Percentiles rank a stretch among this genome's conserved stretches.
These are phyloP conservation scores for Dreissena polymorpha DNA, from an alignment of 1,140 invertebrate genomes.

Conservation along the genomic window DNA sequence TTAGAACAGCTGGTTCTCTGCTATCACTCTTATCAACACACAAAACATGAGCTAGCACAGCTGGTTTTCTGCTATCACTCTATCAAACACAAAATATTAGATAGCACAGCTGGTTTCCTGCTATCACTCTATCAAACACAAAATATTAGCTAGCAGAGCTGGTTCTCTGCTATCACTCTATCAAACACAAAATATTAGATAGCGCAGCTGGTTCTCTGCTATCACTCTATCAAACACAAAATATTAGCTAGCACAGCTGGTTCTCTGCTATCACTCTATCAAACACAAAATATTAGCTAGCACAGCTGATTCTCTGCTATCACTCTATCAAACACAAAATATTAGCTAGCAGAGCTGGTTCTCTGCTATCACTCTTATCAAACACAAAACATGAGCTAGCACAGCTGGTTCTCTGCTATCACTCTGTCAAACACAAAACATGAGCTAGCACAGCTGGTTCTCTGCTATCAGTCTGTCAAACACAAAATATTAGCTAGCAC, in stretches of 20 bases:
- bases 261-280: conserved; percentile 55
- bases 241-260: too few relatives aligned
- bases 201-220: conserved; percentile 42
- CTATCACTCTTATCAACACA: conserved; percentile 44
- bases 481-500: too few relatives aligned
- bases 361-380: conserved; percentile 52
- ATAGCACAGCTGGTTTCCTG: conserved; percentile 33
- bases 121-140: conserved; percentile 46
- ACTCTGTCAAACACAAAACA: conserved; percentile 44
- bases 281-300: too few relatives aligned
- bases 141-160: too few relatives aligned
- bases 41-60: too few relatives aligned
- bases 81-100: conserved; percentile 15
- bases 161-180: conserved; percentile 55
- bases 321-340: conserved; percentile 41
- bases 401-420: conserved; percentile 42
- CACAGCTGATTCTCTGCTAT: conserved; percentile 45
- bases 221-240: conserved; percentile 44
- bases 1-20: conserved; percentile 38
- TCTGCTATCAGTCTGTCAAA: conserved; percentile 48
- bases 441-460: too few relatives aligned
- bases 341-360: too few relatives aligned
- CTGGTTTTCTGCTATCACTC: conserved; percentile 52
- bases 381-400: too few relatives aligned
- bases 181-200: too few relatives aligned